These are phyloP conservation scores for Dione vanillae DNA, from an alignment of 2,888 invertebrate genomes.

Conservation along the genomic window DNA sequence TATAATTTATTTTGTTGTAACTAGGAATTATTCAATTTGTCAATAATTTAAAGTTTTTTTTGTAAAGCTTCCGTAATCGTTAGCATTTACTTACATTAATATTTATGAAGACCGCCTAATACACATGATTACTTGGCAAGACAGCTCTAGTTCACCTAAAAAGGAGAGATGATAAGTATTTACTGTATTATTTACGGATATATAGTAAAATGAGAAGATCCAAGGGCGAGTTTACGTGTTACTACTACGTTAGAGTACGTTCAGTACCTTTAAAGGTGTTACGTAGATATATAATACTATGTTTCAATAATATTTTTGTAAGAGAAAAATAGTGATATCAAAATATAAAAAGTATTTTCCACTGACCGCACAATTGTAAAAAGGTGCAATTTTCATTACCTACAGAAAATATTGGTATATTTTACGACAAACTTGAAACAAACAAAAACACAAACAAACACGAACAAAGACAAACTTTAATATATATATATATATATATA, in stretches of 20 bases:
- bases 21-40: neutral
- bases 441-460: no score
- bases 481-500: no score
- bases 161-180: slow-evolving; percentile 44
- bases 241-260: neutral
- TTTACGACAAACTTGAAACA: no score
- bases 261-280: neutral
- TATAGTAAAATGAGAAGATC: neutral
- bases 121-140: slow-evolving; percentile 64
- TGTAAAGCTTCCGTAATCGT: slow-evolving; percentile 58
- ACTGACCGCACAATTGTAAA: no score
- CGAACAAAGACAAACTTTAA: no score
- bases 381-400: no score
- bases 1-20: neutral
- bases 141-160: slow-evolving; percentile 53
- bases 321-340: no score
- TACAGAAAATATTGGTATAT: no score
- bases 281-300: no score
- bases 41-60: no score
- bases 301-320: no score
- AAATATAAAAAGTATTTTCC: no score
- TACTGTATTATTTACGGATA: neutral
- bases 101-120: slow-evolving; percentile 58
- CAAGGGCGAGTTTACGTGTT: slow-evolving; percentile 4
- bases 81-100: slow-evolving; percentile 63